Evolutionary conservation across 2,888 invertebrate genomes (phyloP).

Genomic region (Thymelicus sylvestris): DNA sequence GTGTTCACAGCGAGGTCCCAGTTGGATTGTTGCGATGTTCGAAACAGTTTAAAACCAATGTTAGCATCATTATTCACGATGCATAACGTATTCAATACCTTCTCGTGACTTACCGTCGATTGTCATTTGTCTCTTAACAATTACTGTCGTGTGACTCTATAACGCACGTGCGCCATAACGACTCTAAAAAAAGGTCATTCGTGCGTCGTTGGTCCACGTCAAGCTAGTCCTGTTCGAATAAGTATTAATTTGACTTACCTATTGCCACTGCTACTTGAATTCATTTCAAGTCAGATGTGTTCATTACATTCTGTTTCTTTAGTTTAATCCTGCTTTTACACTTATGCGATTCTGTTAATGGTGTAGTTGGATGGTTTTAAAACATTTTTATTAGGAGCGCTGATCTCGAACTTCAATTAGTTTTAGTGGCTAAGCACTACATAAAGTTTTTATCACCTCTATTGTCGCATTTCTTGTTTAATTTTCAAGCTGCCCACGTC

Average conservation of each 20-base stretch:
- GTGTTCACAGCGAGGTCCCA: constrained; percentile 15
- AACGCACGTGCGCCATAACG: constrained; percentile 70
- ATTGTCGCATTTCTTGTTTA: constrained; percentile 48
- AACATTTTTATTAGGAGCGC: constrained; percentile 53
- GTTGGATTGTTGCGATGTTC: constrained; percentile 19
- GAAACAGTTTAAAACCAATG: constrained; percentile 48
- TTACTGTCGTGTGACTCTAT: constrained; percentile 70
- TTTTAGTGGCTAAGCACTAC: constrained; percentile 59
- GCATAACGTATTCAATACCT: constrained; percentile 60
- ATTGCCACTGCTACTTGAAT: constrained; percentile 46
- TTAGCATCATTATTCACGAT: constrained; percentile 70
- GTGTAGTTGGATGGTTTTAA: constrained; percentile 53
- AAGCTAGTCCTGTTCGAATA: constrained; percentile 42
- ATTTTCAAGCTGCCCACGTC: constrained; percentile 48
- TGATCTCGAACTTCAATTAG: constrained; percentile 65
- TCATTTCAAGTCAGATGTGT: constrained; percentile 31
- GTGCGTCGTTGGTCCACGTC: constrained; percentile 62
- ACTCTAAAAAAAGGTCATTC: constrained; percentile 69
- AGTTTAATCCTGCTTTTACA: constrained; percentile 1
- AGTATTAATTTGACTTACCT: constrained; percentile 48
- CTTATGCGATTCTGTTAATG: constrained; percentile 39
- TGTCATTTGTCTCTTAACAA: constrained; percentile 59
- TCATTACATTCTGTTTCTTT: not conserved
- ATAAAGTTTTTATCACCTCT: constrained; percentile 57
- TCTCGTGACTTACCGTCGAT: constrained; percentile 75